Percentiles rank a stretch among this genome's conserved stretches.
phyloP scores from a whole-genome alignment of 2,113 vertebrate genomes.

The Sarotherodon lohbergeri region DNA sequence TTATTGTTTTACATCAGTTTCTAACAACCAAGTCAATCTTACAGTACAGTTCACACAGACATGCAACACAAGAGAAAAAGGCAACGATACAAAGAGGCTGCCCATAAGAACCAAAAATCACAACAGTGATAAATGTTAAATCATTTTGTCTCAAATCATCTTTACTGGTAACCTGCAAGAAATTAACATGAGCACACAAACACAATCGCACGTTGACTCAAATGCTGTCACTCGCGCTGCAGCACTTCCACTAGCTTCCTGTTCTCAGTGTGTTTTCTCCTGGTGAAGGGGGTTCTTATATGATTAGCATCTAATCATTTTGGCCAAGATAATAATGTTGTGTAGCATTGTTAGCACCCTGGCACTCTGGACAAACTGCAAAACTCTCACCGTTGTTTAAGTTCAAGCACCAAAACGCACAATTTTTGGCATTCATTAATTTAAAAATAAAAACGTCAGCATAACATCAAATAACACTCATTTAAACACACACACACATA shows the following conservation, averaged over 20 bases:
- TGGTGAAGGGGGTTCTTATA: background rate
- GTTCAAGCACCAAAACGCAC: background rate
- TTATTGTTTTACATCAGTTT: conserved; percentile 42
- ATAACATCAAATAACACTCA: background rate
- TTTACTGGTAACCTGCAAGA: conserved; percentile 1
- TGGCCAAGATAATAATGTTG: background rate
- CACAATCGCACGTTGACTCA: background rate
- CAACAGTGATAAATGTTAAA: background rate
- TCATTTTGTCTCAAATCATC: background rate
- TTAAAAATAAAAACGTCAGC: background rate
- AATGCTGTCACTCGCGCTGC: background rate
- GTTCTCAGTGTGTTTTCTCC: background rate
- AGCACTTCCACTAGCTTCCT: background rate
- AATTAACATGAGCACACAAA: background rate
- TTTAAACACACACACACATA: background rate
- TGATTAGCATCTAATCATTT: background rate
- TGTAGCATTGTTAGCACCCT: background rate
- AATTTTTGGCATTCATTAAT: background rate
- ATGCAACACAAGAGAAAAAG: conserved; percentile 42
- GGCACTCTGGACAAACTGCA: background rate
- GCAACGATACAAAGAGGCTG: conserved; percentile 16
- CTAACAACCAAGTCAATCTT: background rate
- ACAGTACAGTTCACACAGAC: conserved; percentile 19
- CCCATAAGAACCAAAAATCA: background rate
- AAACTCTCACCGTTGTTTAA: background rate